Conservation (phyloP, 1,140 invertebrate species). For the Reticulitermes speratus region DNA sequence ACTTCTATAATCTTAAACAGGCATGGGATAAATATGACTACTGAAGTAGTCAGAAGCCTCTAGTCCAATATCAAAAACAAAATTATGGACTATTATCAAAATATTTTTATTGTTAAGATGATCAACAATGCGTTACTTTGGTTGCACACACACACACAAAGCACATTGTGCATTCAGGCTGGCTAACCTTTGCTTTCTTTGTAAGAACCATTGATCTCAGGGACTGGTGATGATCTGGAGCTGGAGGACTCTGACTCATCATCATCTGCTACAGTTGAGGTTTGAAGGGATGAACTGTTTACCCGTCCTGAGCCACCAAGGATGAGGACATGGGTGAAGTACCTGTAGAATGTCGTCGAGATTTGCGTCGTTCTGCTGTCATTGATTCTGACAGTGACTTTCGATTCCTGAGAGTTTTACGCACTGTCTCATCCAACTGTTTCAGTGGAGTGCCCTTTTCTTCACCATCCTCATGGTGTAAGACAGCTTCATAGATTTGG, state of each 20-base stretch:
- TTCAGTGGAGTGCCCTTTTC: slow-evolving; percentile 65
- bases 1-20: not conserved
- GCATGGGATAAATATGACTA: not conserved
- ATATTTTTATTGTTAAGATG: not conserved
- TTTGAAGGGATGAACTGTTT: slow-evolving; percentile 22
- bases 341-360: slow-evolving; percentile 69
- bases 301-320: not conserved
- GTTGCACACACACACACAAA: not conserved
- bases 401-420: slow-evolving; percentile 71
- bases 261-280: slow-evolving; percentile 44
- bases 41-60: not conserved
- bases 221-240: slow-evolving; percentile 54
- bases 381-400: slow-evolving; percentile 52
- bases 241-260: slow-evolving; percentile 55
- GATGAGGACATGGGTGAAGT: slow-evolving; percentile 55
- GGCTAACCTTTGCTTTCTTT: slow-evolving; percentile 57
- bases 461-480: slow-evolving; percentile 86
- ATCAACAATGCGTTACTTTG: not conserved
- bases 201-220: slow-evolving; percentile 56
- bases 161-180: not conserved
- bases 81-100: not conserved
- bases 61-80: not conserved
- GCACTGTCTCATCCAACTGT: slow-evolving; percentile 75
- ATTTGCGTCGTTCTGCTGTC: slow-evolving; percentile 66
- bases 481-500: slow-evolving; percentile 92